Evolutionary conservation across 2,113 vertebrate genomes (phyloP), one percentile per base, ranked within the genome.

Genomic region (Microtus richardsoni): DNA sequence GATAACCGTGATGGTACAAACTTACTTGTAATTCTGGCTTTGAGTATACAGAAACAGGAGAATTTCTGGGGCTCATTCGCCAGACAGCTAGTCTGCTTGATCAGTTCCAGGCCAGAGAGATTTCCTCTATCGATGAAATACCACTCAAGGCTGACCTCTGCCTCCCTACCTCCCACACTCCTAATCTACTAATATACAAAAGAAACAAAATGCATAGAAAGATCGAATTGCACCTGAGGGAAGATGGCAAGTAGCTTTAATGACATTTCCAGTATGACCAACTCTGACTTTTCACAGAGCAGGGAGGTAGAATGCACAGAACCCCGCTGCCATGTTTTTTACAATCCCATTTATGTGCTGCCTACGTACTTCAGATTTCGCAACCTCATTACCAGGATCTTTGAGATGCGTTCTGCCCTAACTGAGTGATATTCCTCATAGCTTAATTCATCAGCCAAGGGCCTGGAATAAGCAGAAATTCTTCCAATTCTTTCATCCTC

Each of bases 241-340:
- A 39, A 28, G 80, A 60, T 7, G 36, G 9, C 16, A 2, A 5
- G 28, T 44, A 74, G 54, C 66, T 74, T 84, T 88, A 11, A 62
- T 30, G 47, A 79, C n/a, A 28, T 79, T 71, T 64, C 16, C 52
- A 68, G 0, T 39, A 44, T 52, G 44, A 52, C 88, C 30, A 60
- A 9, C n/a, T 11, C 21, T 80, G 60, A 60, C 8, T 44, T 41
- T 0, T 3, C 52, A 39, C 22, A 41, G 44, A 54, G 24, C 30
- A 88, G 73, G 26, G 21, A 58, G 28, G n/a, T 6, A 16, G 36
- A 66, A 30, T 4, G 11, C 58, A 70, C 28, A 47, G 52, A 86
- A 26, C 3, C 9, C 11, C 7, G 19, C 7, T 5, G 7, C 10
- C 14, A 5, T 5, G 3, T n/a, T 10, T 9, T 21, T 52, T 17